These are phyloP conservation scores for Thunnus thynnus DNA, from an alignment of 2,113 vertebrate species.

Conservation along the genomic window DNA sequence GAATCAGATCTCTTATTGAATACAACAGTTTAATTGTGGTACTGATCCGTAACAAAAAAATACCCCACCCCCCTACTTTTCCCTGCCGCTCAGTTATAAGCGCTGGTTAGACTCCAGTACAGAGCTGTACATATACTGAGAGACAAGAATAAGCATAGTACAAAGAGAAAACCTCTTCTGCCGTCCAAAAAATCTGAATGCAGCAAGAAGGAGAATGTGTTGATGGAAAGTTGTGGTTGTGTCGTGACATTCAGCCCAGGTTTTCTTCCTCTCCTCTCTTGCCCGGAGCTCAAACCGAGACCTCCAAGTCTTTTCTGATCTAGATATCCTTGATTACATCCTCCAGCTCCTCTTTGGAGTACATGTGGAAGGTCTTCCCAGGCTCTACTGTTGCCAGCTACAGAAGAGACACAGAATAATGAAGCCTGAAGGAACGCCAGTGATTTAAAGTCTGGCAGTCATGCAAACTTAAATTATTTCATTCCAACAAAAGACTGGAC, in stretches of 20 bases:
- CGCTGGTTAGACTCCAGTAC: constrained; percentile 68
- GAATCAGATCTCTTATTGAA: constrained; percentile 60
- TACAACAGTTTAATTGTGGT: constrained; percentile 84
- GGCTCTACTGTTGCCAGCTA: constrained; percentile 96
- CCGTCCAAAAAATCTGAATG: constrained; percentile 63
- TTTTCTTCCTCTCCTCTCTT: constrained; percentile 38
- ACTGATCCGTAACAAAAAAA: constrained; percentile 84
- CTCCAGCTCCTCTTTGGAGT: constrained; percentile 97
- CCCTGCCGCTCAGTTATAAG: constrained; percentile 58
- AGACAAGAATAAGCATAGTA: constrained; percentile 67
- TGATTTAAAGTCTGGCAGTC: constrained; percentile 1
- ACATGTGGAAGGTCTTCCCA: constrained; percentile 98
- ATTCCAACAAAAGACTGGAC: neutral
- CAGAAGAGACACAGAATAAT: constrained; percentile 57
- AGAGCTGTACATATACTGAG: constrained; percentile 74
- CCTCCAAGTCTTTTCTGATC: constrained; percentile 57
- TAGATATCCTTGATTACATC: constrained; percentile 99
- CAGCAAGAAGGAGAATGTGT: constrained; percentile 60
- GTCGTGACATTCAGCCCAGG: constrained; percentile 55
- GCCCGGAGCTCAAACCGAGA: constrained; percentile 46
- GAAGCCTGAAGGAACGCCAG: constrained; percentile 7
- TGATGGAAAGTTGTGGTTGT: constrained; percentile 67
- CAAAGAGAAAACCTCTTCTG: constrained; percentile 71
- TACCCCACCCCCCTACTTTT: constrained; percentile 42
- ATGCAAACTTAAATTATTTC: neutral